A percentile compares a stretch with the other conserved stretches of the same genome.
phyloP scores from a whole-genome alignment of 2,113 vertebrate species.

The Eulemur rufifrons region DNA sequence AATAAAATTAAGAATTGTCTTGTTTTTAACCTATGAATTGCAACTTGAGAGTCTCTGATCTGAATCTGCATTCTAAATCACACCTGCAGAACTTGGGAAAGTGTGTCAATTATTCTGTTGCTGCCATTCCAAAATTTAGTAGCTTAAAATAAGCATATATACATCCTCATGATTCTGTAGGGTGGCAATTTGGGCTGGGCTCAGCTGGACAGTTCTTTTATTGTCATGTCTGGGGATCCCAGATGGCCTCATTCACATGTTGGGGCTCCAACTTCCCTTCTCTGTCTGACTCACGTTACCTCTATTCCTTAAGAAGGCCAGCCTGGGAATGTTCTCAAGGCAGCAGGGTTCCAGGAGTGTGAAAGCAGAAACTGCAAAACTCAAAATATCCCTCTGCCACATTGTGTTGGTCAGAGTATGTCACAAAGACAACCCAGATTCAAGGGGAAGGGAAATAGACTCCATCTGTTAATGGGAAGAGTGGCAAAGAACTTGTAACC shows the following conservation, averaged over 20 bases:
- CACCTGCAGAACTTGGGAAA: background rate
- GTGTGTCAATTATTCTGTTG: background rate
- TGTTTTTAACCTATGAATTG: background rate
- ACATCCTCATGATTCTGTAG: background rate
- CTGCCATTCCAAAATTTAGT: background rate
- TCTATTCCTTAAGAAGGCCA: background rate
- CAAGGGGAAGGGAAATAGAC: background rate
- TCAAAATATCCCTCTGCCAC: background rate
- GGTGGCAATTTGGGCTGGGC: background rate
- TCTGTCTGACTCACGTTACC: background rate
- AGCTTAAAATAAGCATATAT: background rate
- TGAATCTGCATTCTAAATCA: background rate
- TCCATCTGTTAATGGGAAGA: background rate
- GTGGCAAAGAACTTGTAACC: background rate
- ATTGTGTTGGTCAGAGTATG: background rate
- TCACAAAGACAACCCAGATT: background rate
- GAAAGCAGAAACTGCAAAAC: background rate
- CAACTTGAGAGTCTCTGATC: background rate
- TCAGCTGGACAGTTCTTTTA: background rate
- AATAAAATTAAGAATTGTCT: background rate
- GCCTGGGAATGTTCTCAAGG: background rate
- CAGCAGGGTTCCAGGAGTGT: background rate
- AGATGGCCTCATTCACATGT: background rate
- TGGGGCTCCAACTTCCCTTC: no score
- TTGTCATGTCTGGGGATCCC: background rate